Evolutionary conservation across 1,140 invertebrate genomes (phyloP).

Genomic region (Bathynomus jamesi): DNA sequence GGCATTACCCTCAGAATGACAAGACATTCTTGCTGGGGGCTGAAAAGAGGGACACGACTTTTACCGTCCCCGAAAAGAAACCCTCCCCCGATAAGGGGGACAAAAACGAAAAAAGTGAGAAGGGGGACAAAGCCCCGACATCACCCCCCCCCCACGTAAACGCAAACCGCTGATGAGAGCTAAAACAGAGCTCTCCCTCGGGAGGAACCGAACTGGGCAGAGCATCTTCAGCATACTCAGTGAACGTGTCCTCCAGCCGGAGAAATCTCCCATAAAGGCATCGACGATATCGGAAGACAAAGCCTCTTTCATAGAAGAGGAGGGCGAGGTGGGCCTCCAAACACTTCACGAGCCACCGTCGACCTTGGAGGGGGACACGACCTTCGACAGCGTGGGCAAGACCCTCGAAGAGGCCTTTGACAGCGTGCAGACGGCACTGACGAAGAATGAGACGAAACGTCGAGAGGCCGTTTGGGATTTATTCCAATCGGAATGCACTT

Average conservation of each 20-base stretch:
- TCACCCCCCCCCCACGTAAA: conserved; percentile 25
- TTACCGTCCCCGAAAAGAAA: neutral
- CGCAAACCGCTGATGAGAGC: conserved; percentile 35
- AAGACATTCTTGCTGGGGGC: neutral
- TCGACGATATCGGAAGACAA: conserved; percentile 5
- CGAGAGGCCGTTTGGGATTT: conserved; percentile 60
- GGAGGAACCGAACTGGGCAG: conserved; percentile 25
- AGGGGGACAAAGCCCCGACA: no score
- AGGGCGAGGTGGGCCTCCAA: neutral
- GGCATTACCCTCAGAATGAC: neutral
- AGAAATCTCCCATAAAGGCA: conserved; percentile 7
- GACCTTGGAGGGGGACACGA: no score
- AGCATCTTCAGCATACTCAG: conserved; percentile 26
- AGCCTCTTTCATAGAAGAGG: conserved; percentile 4
- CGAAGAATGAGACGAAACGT: conserved; percentile 33
- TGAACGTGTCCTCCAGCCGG: conserved; percentile 25
- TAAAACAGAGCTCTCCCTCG: conserved; percentile 38
- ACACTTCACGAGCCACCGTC: no score
- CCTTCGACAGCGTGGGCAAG: conserved; percentile 25
- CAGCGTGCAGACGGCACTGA: conserved; percentile 21
- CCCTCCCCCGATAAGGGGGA: no score
- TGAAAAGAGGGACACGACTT: neutral
- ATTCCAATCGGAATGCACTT: conserved; percentile 60
- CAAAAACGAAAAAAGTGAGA: no score
- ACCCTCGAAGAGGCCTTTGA: conserved; percentile 27